These are phyloP conservation scores for Rhagonycha fulva DNA, from an alignment of 2,888 invertebrate species.

Conservation along the genomic window DNA sequence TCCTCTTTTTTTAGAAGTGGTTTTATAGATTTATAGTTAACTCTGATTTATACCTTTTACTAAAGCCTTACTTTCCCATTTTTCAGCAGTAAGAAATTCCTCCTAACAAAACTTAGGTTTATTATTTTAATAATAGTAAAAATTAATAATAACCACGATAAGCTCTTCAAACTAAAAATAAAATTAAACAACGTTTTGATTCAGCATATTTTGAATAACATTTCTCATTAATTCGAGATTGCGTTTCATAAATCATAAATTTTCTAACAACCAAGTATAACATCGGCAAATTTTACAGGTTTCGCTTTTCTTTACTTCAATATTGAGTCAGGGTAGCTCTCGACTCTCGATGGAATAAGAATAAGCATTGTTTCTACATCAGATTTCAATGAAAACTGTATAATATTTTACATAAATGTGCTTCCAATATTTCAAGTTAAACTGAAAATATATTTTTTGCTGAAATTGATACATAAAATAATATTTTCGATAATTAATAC, in stretches of 20 bases:
- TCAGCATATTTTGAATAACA: background rate
- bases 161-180: too few species aligned
- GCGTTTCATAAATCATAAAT: slow-evolving; percentile 15
- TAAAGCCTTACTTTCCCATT: too few species aligned
- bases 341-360: slow-evolving; percentile 5
- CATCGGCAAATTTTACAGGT: slow-evolving; percentile 8
- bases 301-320: background rate
- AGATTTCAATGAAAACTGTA: slow-evolving; percentile 2
- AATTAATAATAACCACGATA: too few species aligned
- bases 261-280: slow-evolving; percentile 1
- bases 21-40: too few species aligned
- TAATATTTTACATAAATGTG: background rate
- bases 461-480: background rate
- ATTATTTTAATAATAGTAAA: too few species aligned
- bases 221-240: slow-evolving; percentile 14
- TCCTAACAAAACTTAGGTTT: too few species aligned
- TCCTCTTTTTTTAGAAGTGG: too few species aligned
- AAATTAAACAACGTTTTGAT: background rate
- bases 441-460: background rate
- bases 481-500: background rate
- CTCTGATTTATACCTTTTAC: too few species aligned
- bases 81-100: too few species aligned
- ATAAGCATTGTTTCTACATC: slow-evolving; percentile 6
- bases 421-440: background rate
- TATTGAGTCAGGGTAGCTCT: slow-evolving; percentile 10